Percentiles rank a stretch among this genome's conserved stretches.
Evolutionary conservation across 2,797 vertebrate species (phyloP).

Genomic region (Chaetophractus vellerosus): DNA sequence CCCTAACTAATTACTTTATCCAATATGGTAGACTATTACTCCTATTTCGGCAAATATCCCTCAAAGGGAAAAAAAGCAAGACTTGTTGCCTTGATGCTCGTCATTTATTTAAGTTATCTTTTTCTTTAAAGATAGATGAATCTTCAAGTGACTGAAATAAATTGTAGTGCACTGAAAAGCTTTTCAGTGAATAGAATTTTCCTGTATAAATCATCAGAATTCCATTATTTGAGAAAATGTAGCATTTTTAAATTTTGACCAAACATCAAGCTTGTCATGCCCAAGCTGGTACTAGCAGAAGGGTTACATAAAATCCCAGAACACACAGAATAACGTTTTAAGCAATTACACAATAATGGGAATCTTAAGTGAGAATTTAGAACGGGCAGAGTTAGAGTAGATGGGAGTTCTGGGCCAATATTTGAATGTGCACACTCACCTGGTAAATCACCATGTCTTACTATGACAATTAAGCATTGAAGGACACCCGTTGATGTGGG

Average conservation of each 20-base stretch:
- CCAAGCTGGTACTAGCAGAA: neutral
- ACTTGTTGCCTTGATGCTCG: neutral
- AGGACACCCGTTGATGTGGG: neutral
- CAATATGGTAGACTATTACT: neutral
- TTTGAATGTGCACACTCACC: neutral
- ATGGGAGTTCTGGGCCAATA: neutral
- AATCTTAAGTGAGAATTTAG: neutral
- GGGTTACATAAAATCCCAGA: neutral
- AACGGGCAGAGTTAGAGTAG: neutral
- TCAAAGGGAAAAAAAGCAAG: neutral
- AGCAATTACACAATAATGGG: neutral
- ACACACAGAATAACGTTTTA: neutral
- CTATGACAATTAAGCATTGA: neutral
- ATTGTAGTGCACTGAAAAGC: neutral
- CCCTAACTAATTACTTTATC: neutral
- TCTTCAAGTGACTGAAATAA: constrained; percentile 27
- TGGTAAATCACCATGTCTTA: neutral
- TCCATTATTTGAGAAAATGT: neutral
- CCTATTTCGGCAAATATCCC: neutral
- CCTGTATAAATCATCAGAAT: neutral
- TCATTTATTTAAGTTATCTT: constrained; percentile 4
- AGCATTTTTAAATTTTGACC: neutral
- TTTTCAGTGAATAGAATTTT: neutral
- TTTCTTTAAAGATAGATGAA: constrained; percentile 27
- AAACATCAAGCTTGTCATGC: neutral